A percentile compares a stretch with the other conserved stretches of the same genome.
Evolutionary conservation across 2,797 vertebrate species (phyloP).

Genomic region (Lemur catta): DNA sequence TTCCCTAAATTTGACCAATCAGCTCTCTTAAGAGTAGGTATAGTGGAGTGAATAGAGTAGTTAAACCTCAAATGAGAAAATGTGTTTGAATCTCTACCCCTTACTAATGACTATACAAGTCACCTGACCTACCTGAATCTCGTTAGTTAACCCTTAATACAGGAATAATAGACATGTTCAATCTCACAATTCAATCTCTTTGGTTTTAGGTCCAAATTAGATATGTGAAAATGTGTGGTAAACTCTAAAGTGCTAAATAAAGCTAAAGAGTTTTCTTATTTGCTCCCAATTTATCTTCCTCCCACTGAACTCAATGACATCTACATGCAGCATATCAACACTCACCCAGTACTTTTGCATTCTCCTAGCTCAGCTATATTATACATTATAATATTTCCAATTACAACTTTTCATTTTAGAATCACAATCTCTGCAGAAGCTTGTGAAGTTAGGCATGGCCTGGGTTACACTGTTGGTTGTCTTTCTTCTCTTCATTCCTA

Average conservation of each 20-base stretch:
- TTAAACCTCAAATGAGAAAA: background rate
- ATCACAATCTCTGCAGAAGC: background rate
- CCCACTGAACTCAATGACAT: no score
- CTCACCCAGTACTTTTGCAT: background rate
- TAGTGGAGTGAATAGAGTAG: background rate
- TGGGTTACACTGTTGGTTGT: background rate
- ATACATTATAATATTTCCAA: background rate
- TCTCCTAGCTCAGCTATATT: background rate
- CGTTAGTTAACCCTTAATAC: background rate
- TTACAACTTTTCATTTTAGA: background rate
- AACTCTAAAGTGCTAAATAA: background rate
- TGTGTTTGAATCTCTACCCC: background rate
- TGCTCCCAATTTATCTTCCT: background rate
- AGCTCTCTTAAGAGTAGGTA: background rate
- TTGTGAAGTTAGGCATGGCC: background rate
- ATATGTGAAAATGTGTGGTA: background rate
- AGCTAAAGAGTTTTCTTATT: background rate
- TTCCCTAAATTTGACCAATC: background rate
- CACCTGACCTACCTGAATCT: background rate
- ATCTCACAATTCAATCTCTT: background rate
- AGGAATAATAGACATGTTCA: background rate
- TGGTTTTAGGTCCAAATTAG: background rate
- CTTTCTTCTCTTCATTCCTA: background rate
- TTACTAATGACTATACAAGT: background rate
- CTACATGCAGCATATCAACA: fast-evolving